phyloP scores from a whole-genome alignment of 1,140 invertebrate genomes.

The Oncopeltus fasciatus region DNA sequence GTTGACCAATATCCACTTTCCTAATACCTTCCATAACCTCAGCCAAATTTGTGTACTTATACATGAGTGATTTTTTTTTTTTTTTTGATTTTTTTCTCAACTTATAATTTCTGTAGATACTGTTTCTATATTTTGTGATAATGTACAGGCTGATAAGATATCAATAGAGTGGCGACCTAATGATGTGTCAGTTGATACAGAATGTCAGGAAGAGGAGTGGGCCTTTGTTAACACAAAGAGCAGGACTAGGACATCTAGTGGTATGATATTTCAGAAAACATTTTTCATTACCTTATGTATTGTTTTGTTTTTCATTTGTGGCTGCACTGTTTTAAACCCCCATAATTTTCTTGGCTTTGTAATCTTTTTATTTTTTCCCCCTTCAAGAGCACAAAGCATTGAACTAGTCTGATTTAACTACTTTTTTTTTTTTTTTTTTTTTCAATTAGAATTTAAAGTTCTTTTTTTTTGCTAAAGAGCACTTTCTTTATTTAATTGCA shows the following conservation, averaged over 20 bases:
- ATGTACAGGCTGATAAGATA: constrained; percentile 33
- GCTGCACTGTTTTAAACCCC: too few relatives aligned
- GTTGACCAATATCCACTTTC: constrained; percentile 10
- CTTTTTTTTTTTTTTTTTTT: too few relatives aligned
- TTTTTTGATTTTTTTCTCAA: neutral
- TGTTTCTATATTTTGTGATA: constrained; percentile 5
- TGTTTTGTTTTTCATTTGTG: too few relatives aligned
- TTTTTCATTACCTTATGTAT: too few relatives aligned
- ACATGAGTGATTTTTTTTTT: too few relatives aligned
- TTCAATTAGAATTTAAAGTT: too few relatives aligned
- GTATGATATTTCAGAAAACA: neutral
- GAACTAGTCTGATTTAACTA: too few relatives aligned
- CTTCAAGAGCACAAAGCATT: too few relatives aligned
- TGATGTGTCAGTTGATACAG: constrained; percentile 54
- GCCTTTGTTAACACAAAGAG: constrained; percentile 57
- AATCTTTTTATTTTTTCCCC: too few relatives aligned
- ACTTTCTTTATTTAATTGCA: too few relatives aligned
- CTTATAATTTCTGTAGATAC: neutral
- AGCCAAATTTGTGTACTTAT: constrained; percentile 11
- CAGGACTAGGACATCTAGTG: constrained; percentile 23
- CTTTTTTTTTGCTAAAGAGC: too few relatives aligned
- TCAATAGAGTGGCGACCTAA: constrained; percentile 67
- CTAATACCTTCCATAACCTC: constrained; percentile 6
- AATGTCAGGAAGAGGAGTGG: constrained; percentile 66
- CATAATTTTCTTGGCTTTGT: too few relatives aligned